A percentile compares a stretch with the other conserved stretches of the same genome.
phyloP scores from a whole-genome alignment of 2,113 vertebrate species.

The Oxyura jamaicensis region DNA sequence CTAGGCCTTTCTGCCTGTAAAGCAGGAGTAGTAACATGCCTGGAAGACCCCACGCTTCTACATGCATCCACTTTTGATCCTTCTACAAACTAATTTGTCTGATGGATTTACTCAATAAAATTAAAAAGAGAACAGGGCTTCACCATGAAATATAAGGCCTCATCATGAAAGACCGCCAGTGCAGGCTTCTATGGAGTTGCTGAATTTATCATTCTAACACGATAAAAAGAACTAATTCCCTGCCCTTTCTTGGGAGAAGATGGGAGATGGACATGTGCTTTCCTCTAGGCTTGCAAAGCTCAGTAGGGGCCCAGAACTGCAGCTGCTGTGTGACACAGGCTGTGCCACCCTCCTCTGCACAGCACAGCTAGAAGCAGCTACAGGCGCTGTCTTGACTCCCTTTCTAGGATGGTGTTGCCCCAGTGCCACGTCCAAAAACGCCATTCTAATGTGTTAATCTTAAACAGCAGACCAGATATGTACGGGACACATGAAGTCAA shows the following conservation, averaged over 20 bases:
- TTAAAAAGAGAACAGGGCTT: neutral
- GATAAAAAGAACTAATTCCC: neutral
- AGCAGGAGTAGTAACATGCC: neutral
- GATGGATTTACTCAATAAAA: neutral
- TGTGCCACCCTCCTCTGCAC: neutral
- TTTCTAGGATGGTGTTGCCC: neutral
- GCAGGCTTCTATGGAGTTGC: neutral
- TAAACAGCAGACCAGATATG: neutral
- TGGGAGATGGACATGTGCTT: rapidly evolving
- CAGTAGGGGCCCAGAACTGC: neutral
- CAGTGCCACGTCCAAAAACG: rapidly evolving
- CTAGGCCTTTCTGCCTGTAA: neutral
- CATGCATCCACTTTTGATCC: neutral
- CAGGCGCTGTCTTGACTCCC: neutral
- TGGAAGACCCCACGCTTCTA: neutral
- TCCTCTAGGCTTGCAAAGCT: neutral
- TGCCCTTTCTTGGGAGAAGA: neutral
- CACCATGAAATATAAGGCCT: neutral
- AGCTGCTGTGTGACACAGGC: neutral
- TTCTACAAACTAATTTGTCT: neutral
- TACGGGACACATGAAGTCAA: neutral
- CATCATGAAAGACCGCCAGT: neutral
- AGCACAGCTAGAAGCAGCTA: neutral
- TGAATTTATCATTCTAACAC: neutral
- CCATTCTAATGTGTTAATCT: neutral